phyloP scores from a whole-genome alignment of 2,888 invertebrate genomes.

The Cerastoderma edule region DNA sequence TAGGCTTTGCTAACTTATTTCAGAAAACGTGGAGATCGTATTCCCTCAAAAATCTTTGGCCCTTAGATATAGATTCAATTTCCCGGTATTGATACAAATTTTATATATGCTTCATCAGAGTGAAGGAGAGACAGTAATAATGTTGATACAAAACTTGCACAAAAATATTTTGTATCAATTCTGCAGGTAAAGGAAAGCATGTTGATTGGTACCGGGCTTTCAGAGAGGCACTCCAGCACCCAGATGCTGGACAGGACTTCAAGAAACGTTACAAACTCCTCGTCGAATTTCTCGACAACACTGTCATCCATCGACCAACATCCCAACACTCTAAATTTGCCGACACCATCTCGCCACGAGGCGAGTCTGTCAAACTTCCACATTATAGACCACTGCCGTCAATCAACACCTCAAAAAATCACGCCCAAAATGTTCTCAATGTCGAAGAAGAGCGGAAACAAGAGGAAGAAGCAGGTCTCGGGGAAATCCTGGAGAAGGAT shows the following conservation, averaged over 20 bases:
- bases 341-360: constrained; percentile 40
- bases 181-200: constrained; percentile 71
- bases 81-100: too few relatives aligned
- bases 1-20: too few relatives aligned
- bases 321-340: constrained; percentile 73
- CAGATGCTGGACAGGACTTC: constrained; percentile 70
- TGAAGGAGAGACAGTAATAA: too few relatives aligned
- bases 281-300: constrained; percentile 80
- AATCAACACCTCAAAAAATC: constrained; percentile 53
- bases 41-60: too few relatives aligned
- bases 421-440: constrained; percentile 64
- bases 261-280: constrained; percentile 73
- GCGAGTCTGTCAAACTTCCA: constrained; percentile 62
- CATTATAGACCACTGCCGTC: constrained; percentile 74
- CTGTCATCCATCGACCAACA: constrained; percentile 77
- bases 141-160: too few relatives aligned
- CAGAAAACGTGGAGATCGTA: too few relatives aligned
- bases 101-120: too few relatives aligned
- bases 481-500: constrained; percentile 63
- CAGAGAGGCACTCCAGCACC: constrained; percentile 71
- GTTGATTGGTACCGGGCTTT: constrained; percentile 80
- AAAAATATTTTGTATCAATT: constrained; percentile 37
- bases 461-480: constrained; percentile 43
- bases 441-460: constrained; percentile 62
- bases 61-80: too few relatives aligned